Base-by-base conservation (phyloP, 1,140 invertebrate genomes). In the Eriosoma lanigerum region DNA sequence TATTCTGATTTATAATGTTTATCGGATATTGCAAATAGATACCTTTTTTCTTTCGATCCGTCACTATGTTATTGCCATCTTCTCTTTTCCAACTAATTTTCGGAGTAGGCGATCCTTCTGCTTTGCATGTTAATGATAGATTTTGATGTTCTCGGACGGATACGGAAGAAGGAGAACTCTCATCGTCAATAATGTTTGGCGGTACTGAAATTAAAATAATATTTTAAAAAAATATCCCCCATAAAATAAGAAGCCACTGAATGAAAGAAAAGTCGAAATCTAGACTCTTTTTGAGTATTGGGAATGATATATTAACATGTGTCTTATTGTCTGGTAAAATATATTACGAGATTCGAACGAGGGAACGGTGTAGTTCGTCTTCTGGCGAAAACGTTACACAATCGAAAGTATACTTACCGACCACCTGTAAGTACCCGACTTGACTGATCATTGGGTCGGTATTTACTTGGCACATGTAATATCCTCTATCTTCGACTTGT, bases 391-490 rank as follows among this genome's bases (percentile, higher is more conserved):
- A 81, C 21, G 38, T 4, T 15, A 48, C 78, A 24, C 12, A 6
- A 19, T 1, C 10, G 46, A 48, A 68, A 24, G 12, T 6, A 3
- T 15, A 89, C 93, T 92, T 86, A 97, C 96, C 95, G 68, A 96
- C 94, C 81, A 98, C 94, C 88, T 97, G 93, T 8, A 98, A 89
- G 85, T 94, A 96, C 80, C 95, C 96, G 13, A 96, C 93, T 90
- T 96, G 94, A 84, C 92, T 95, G 82, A 96, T 96, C 94, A 97
- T 96, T 0, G 96, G 96, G 85, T 95, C 94, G n/a, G 96, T 96
- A 86, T 97, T 97, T 78, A 97, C 92, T 88, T 95, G 93, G 86
- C 93, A 95, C 93, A 96, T 95, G 86, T 95, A 96, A 86, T 93
- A 94, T 13, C 94, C 94, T 58, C 93, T 89, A 86, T 96, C 94